Evolutionary conservation across 35 echinoderm and acorn worm genomes (phyloP).

Genomic region (Lytechinus variegatus): DNA sequence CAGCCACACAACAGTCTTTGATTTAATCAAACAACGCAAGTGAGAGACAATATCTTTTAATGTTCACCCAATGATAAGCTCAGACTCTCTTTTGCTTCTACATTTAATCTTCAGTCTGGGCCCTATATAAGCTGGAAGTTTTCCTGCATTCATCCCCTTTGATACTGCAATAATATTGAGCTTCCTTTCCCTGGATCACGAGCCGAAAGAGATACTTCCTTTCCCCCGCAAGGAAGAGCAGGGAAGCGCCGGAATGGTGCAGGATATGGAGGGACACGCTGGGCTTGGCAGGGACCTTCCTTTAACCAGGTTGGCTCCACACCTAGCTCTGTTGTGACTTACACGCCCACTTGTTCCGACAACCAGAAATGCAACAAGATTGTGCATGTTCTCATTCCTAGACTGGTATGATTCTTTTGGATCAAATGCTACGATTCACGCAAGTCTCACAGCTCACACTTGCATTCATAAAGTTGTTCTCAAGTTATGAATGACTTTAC

Average conservation of each 20-base stretch:
- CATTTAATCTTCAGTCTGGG: neutral
- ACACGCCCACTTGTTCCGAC: neutral
- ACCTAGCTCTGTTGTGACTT: neutral
- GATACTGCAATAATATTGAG: neutral
- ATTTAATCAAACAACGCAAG: neutral
- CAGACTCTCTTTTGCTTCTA: neutral
- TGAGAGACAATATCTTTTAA: neutral
- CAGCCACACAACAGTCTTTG: too few relatives aligned
- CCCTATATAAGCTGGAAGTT: neutral
- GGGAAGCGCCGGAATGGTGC: neutral
- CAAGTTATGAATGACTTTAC: too few relatives aligned
- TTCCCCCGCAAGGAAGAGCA: neutral
- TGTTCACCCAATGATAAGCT: neutral
- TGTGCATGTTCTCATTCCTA: too few relatives aligned
- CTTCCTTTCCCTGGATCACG: neutral
- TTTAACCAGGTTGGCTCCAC: neutral
- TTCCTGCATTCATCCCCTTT: neutral
- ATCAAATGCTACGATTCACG: too few relatives aligned
- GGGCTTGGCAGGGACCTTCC: conserved; percentile 23
- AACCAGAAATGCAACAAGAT: neutral
- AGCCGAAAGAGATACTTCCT: conserved; percentile 2
- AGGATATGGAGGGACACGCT: conserved; percentile 6
- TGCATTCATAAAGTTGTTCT: too few relatives aligned
- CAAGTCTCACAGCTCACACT: too few relatives aligned
- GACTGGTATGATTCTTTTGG: too few relatives aligned